A percentile compares a stretch with the other conserved stretches of the same genome.
phyloP scores from a whole-genome alignment of 2,797 vertebrate genomes.

The Sciaenops ocellatus region DNA sequence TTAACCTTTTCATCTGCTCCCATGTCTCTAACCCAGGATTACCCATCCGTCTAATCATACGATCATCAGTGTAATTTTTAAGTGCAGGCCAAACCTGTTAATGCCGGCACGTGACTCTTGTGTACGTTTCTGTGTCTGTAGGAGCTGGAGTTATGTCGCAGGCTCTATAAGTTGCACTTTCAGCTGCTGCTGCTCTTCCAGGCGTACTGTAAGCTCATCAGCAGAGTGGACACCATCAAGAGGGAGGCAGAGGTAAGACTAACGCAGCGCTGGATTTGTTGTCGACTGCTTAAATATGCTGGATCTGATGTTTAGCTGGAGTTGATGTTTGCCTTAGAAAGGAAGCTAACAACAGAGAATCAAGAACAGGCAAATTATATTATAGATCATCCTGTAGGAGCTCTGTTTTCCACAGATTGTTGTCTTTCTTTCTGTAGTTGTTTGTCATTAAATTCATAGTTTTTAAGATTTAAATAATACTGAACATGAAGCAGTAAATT shows the following conservation, averaged over 20 bases:
- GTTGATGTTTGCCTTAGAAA: constrained; percentile 14
- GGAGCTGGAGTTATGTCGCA: constrained; percentile 97
- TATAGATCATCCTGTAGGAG: constrained; percentile 8
- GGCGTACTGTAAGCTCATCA: constrained; percentile 98
- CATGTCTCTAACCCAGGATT: constrained; percentile 77
- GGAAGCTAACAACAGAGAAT: constrained; percentile 6
- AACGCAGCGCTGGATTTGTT: neutral
- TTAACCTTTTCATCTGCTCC: constrained; percentile 75
- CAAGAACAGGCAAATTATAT: constrained; percentile 39
- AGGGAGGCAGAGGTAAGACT: constrained; percentile 93
- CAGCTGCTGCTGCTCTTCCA: constrained; percentile 98
- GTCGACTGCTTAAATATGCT: neutral
- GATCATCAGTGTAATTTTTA: constrained; percentile 50
- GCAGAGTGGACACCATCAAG: constrained; percentile 94
- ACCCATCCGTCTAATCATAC: constrained; percentile 68
- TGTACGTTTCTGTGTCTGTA: constrained; percentile 73
- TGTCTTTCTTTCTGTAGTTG: neutral
- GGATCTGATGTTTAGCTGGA: neutral
- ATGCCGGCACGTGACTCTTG: neutral
- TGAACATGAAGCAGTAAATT: neutral
- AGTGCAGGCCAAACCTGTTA: constrained; percentile 12
- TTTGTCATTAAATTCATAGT: neutral
- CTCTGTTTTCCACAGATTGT: neutral
- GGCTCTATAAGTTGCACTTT: constrained; percentile 98
- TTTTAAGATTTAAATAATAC: neutral